Base-by-base conservation (phyloP, 2,113 vertebrate species). In the Sylvietta virens region DNA sequence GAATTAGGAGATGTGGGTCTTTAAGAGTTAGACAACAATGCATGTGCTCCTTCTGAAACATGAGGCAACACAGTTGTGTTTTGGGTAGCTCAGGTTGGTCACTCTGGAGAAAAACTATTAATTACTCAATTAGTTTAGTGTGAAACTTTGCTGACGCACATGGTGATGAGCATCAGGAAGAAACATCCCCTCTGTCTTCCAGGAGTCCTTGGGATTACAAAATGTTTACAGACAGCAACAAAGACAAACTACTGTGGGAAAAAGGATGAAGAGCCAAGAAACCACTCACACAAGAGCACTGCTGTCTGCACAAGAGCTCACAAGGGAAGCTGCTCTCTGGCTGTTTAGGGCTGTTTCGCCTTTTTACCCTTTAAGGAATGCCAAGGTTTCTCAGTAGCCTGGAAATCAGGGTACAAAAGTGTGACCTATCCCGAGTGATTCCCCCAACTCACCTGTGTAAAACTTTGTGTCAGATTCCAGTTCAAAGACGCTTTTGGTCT, bases 401-500 rank as follows among this genome's bases (percentile, higher is more conserved):
- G 24, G 39, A 53, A 72, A 28, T 7, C 16, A 44, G 6, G 20
- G 9, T 1, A 5, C 28, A 47, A 1, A 65, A 61, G 10, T 2
- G 1, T 62, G 16, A 69, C 21, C 39, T 35, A 7, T 4, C 15
- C n/a, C 51, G 1, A 71, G 22, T 26, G 39, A 61, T 8, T 8
- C 28, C 39, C 30, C 40, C 8, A 28, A 17, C 97, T 98, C 94
- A 99, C 99, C 99, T 31, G 98, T 99, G 95, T 99, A 98, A 96
- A 99, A 99, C 4, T 98, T 98, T 0, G 97, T 96, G 7, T 98
- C 96, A 3, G 83, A 53, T 11, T 98, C 96, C 48, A 97, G 94
- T 15, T 99, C 97, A 35, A 99, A 99, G 88, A 99, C 97, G 26
- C 96, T 98, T 80, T 98, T 98, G 18, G 99, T 99, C 96, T 98